Evolutionary conservation across 2,113 vertebrate species (phyloP).

Genomic region (Microcebus griseorufus): DNA sequence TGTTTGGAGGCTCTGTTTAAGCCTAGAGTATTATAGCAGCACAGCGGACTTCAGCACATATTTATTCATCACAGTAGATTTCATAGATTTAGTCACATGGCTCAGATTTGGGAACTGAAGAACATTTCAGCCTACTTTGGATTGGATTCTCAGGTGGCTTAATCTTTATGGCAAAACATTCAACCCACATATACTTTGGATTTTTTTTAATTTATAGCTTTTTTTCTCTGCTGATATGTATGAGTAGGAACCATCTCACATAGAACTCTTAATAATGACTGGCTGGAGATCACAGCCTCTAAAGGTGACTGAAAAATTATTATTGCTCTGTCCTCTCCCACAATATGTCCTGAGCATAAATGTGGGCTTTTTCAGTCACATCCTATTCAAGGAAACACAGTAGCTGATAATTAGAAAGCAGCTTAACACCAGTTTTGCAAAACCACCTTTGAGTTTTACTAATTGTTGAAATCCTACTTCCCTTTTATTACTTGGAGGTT

Average conservation of each 20-base stretch:
- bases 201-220: not conserved
- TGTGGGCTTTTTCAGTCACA: not conserved
- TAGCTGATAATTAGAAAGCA: not conserved
- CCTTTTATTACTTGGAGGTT: not conserved
- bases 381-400: not conserved
- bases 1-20: not conserved
- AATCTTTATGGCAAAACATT: not conserved
- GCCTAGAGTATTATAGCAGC: not conserved
- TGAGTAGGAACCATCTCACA: not conserved
- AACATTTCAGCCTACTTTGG: not conserved
- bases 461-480: conserved; percentile 33
- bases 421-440: not conserved
- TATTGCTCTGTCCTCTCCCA: not conserved
- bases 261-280: not conserved
- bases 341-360: not conserved
- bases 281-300: not conserved
- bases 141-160: not conserved
- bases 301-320: not conserved
- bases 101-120: not conserved
- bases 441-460: not conserved
- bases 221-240: not conserved
- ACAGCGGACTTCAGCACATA: not conserved
- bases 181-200: not conserved
- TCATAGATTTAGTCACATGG: not conserved
- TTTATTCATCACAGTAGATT: not conserved